Evolutionary conservation across 2,113 vertebrate genomes (phyloP), one percentile per base, ranked within the genome.

Genomic region (Sorex araneus): DNA sequence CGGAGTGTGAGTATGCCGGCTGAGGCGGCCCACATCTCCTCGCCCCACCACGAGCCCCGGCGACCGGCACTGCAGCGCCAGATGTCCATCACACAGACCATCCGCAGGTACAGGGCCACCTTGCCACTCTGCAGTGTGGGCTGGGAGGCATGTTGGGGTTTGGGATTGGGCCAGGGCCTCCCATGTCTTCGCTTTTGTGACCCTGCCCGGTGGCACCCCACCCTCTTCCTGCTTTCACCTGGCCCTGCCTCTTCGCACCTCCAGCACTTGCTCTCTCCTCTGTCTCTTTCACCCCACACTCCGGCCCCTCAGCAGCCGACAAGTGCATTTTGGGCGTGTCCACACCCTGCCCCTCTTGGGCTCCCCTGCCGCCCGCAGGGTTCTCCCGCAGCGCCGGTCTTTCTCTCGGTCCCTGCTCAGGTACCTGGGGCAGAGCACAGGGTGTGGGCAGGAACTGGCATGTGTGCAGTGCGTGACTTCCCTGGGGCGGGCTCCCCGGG

Each of bases 81-180:
- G 98, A 98, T 98, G 18, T 99, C 99, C 45, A 99, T 99, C 98
- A 99, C 99, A 19, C 99, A 99, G 98, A 99, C 99, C 96, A 99
- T 99, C 97, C 99, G 98, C 97, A 99, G 99, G 99, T 99, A 94
- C 8, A 0, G 0, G 1, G 0, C 1, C 0, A 8, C 36, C 28
- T 32, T 2, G 9, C 28, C 28, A 12, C 12, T 12, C 66, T 9
- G 1, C 66, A 12, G 25, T 3, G 30, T 0, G 1, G 8, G 80
- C 25, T 32, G 8, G 81, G 45, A 73, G 18, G 69, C 32, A 2
- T 57, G 18, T 54, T 54, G 50, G 50, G 50, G 18, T 21, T 57
- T 18, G 54, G 54, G 6, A 19, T 57, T 57, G 54, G 54, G 18
- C 54, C 30, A 7, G 79, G 45, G 75, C 16, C 69, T 32, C 21